Evolutionary conservation across 2,797 vertebrate genomes (phyloP), one percentile per base, ranked within the genome.

Genomic region (Carcharodon carcharias): DNA sequence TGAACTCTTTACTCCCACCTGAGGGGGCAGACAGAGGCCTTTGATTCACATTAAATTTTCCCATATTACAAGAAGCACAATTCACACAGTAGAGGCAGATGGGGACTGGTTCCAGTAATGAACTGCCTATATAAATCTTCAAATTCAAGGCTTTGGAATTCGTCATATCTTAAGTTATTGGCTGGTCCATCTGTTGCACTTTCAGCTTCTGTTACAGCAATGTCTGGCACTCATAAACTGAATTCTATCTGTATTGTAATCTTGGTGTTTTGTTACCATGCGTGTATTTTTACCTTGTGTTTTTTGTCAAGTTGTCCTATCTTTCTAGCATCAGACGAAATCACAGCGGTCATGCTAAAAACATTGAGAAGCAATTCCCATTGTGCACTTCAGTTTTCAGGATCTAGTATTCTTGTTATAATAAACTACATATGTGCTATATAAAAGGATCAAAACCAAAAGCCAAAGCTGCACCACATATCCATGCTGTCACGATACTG

Each of bases 401-500:
- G 63, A 93, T 93, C 18, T 12, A 45, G 61, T 65, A 0, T 40
- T 67, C 23, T 26, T 93, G 67, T 45, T 65, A 11, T 91, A 93
- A 93, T 93, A 93, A 93, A 67, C 16, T 93, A 65, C 91, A 93
- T 45, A 93, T 93, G 91, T 93, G 21, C 40, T 45, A 67, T 93
- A 67, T 67, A 93, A 65, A 65, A 67, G 18, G 7, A 93, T 67
- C n/a, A 65, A 67, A 93, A 40, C n/a, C 23, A 93, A 93, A 67
- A 45, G 40, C 91, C n/a, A 63, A 67, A 93, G 91, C 91, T 45
- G 26, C 91, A 45, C 91, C 63, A 93, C 40, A 93, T 93, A 26
- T 61, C 40, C 63, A 3, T 11, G 61, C 61, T 93, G 61, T 67
- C 91, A 93, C 91, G 61, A 26, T 65, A 91, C 21, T 93, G n/a